A percentile compares a stretch with the other conserved stretches of the same genome.
phyloP scores from a whole-genome alignment of 2,797 vertebrate species.

The Sebastes cheni region DNA sequence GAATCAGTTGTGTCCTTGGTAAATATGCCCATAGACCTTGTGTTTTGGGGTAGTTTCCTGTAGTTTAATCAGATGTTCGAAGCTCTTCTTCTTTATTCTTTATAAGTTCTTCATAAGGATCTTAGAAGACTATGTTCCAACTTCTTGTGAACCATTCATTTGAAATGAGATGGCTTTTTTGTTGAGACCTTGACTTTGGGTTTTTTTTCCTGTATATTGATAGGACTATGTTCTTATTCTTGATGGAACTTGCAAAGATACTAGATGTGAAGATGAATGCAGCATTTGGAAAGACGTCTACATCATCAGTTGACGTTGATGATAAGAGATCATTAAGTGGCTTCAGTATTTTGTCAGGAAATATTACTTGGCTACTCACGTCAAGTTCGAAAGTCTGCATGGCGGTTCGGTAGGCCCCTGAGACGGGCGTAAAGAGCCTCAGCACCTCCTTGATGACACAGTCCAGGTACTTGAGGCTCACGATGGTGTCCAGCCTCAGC shows the following conservation, averaged over 20 bases:
- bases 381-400: slow-evolving; percentile 98
- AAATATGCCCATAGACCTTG: not conserved
- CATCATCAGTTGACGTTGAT: not conserved
- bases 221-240: not conserved
- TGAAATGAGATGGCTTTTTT: not conserved
- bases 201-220: not conserved
- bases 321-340: not conserved
- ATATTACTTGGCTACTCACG: slow-evolving; percentile 79
- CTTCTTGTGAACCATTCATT: not conserved
- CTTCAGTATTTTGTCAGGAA: not conserved
- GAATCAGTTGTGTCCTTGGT: not conserved
- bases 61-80: not conserved
- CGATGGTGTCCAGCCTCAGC: slow-evolving; percentile 89
- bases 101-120: not conserved
- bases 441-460: slow-evolving; percentile 98
- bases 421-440: slow-evolving; percentile 94
- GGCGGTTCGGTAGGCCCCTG: slow-evolving; percentile 94
- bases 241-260: not conserved
- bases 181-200: not conserved
- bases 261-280: not conserved
- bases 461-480: slow-evolving; percentile 92
- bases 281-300: not conserved
- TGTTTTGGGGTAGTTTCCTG: not conserved
- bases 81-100: not conserved
- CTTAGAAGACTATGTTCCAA: not conserved